Evolutionary conservation across 2,888 invertebrate genomes (phyloP).

Genomic region (Pheosia tremula): DNA sequence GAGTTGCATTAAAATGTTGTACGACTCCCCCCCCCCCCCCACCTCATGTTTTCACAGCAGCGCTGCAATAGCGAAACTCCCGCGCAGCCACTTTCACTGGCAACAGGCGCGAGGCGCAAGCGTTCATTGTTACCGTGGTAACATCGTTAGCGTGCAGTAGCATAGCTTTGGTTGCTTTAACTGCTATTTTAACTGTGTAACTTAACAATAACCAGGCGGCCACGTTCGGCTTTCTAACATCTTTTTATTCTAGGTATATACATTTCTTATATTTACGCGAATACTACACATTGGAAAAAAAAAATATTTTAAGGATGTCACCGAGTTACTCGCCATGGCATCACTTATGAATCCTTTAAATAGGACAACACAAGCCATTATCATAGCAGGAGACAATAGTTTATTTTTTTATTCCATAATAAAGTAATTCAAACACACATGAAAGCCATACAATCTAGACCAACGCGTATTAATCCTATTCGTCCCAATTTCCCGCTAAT

Average conservation of each 20-base stretch:
- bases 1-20: no score
- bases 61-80: slow-evolving; percentile 1
- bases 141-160: neutral
- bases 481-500: slow-evolving; percentile 2
- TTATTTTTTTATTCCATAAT: neutral
- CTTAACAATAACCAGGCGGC: no score
- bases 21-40: no score
- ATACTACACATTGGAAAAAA: no score
- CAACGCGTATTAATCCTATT: neutral
- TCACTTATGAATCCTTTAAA: neutral
- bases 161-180: neutral
- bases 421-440: neutral
- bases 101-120: neutral
- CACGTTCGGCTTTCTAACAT: no score
- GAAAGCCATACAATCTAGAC: neutral
- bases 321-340: neutral
- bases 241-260: no score
- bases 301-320: no score
- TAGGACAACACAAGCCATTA: neutral
- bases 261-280: no score
- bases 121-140: slow-evolving; percentile 1
- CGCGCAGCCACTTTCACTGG: neutral
- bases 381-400: slow-evolving; percentile 1
- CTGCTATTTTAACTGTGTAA: neutral
- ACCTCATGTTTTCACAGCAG: no score